Base-by-base conservation (phyloP, 2,888 invertebrate genomes). In the Itoplectis maculator region DNA sequence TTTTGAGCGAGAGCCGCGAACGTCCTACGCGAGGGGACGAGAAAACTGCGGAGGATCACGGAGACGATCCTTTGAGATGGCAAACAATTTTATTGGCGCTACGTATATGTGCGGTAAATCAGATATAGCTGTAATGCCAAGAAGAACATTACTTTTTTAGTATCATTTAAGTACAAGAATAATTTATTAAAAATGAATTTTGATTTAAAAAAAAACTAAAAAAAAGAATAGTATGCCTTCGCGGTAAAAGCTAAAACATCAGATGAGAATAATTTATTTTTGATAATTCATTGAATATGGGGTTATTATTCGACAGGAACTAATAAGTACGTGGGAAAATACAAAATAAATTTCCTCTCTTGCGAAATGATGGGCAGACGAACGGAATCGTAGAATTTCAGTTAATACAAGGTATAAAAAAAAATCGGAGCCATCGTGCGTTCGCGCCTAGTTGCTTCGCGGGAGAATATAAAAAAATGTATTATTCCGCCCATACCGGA, bases 401-500 rank as follows among this genome's bases (percentile, higher is more conserved):
- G 35, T 18, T 9, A 15, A 61, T 54, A 61, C 15, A 6, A 35
- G 5, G 35, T 35, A 35, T 40, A 37, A n/a, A 35, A 20, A 11
- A 84, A 83, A 85, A 86, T 83, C 83, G 69, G 82, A 73, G 40
- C 42, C 37, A 59, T 79, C 42, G 37, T 20, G 23, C 13, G 15
- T 49, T 63, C 63, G 69, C 59, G 70, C 69, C 63, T 11, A 20
- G 15, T 15, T 45, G 9, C 8, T 66, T 51, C 9, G 61, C 69
- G 65, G 66, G 63, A 68, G 73, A 29, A 74, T 47, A 68, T 75
- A 75, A 70, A 66, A 84, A 85, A 89, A 87, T 88, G 86, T 88
- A 88, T 90, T 88, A 89, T 89, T 85, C 84, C 84, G 82, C 77
- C 81, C 86, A 85, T 85, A 82, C 84, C 84, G 84, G 87, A 83